phyloP scores from a whole-genome alignment of 2,113 vertebrate species.

The Anseranas semipalmata region DNA sequence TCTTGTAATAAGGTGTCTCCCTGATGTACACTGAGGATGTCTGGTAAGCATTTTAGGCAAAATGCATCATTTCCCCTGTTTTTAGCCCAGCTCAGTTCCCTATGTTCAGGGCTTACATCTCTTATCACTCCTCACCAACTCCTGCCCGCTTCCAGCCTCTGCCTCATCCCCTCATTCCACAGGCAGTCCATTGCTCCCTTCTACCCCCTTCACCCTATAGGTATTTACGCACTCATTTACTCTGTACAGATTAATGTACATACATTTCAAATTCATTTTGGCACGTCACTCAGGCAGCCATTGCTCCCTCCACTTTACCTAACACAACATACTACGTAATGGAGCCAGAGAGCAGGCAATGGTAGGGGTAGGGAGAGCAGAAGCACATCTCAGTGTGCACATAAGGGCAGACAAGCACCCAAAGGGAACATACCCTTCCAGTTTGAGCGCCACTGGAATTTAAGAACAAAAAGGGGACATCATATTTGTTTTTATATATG shows the following conservation, averaged over 20 bases:
- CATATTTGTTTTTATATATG: background rate
- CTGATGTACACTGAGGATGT: background rate
- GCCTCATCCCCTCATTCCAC: background rate
- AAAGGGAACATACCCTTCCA: background rate
- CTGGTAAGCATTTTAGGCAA: background rate
- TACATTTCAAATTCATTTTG: background rate
- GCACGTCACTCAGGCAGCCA: background rate
- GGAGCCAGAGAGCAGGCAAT: background rate
- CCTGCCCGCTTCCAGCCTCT: background rate
- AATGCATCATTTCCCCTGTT: background rate
- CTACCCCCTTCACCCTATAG: background rate
- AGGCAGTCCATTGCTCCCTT: background rate
- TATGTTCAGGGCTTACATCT: background rate
- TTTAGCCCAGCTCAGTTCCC: background rate
- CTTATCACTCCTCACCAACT: background rate
- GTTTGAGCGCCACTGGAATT: background rate
- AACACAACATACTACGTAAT: background rate
- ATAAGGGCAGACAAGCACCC: background rate
- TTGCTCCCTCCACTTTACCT: background rate
- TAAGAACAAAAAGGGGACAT: background rate
- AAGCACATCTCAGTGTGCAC: background rate
- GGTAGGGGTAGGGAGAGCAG: background rate
- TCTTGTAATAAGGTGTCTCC: background rate
- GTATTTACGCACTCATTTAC: background rate
- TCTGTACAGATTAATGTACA: rapidly evolving